Conservation (phyloP, 2,888 invertebrate species). For the Acleris cristana region DNA sequence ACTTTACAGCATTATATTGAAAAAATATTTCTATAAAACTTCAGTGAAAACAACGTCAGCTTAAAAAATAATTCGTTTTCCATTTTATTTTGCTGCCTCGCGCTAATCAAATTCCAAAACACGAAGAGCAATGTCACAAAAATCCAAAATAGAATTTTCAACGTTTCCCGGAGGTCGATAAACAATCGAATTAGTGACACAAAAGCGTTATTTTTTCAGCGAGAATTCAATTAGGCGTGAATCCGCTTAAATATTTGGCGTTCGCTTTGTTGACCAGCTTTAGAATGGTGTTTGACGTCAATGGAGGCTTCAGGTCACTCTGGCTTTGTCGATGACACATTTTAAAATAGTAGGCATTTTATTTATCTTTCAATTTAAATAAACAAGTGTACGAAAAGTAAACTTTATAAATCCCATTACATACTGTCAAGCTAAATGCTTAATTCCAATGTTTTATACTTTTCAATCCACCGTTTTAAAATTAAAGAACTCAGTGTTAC, state of each 20-base stretch:
- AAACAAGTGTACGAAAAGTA: too few relatives aligned
- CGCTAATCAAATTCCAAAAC: conserved; percentile 25
- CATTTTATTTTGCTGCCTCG: not conserved
- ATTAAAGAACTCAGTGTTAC: too few relatives aligned
- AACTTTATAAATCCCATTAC: too few relatives aligned
- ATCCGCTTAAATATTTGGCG: conserved; percentile 29
- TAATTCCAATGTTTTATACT: too few relatives aligned
- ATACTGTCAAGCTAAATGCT: too few relatives aligned
- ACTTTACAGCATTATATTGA: too few relatives aligned
- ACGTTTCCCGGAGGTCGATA: conserved; percentile 6
- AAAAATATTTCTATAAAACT: too few relatives aligned
- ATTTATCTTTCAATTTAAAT: too few relatives aligned
- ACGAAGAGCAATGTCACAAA: conserved; percentile 11
- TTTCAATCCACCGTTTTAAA: too few relatives aligned
- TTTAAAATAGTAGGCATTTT: too few relatives aligned
- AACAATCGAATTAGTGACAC: conserved; percentile 30
- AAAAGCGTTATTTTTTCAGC: conserved; percentile 21
- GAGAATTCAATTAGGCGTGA: conserved; percentile 29
- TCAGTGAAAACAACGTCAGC: not conserved
- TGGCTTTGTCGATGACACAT: too few relatives aligned
- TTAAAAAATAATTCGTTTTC: not conserved
- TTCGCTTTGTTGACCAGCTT: conserved; percentile 14
- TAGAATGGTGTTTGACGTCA: not conserved
- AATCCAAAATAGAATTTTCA: conserved; percentile 11
- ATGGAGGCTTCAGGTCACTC: not conserved